Conservation (phyloP, 2,113 vertebrate genomes). For the Nymphicus hollandicus region DNA sequence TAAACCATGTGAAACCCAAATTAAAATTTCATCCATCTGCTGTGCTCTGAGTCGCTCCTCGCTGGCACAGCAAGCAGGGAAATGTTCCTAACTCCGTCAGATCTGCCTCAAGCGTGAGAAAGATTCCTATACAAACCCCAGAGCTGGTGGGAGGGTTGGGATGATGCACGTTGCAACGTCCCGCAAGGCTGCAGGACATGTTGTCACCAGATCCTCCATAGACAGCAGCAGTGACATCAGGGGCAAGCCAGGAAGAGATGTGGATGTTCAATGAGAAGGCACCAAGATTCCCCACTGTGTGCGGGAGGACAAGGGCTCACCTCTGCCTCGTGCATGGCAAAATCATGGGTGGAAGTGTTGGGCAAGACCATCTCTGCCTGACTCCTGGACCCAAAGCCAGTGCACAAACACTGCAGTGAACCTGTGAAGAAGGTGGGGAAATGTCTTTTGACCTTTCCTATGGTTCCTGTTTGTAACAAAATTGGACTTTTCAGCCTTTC, state of each 20-base stretch:
- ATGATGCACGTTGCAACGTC: neutral
- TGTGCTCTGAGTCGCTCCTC: slow-evolving; percentile 21
- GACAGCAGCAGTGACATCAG: neutral
- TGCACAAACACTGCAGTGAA: neutral
- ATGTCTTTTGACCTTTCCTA: neutral
- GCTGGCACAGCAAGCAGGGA: slow-evolving; percentile 3
- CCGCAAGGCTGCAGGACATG: neutral
- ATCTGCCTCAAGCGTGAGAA: neutral
- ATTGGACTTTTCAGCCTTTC: neutral
- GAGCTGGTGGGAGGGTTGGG: neutral
- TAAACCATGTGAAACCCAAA: slow-evolving; percentile 60
- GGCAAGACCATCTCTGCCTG: neutral
- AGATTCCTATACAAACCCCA: neutral
- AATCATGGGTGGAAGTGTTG: accelerated
- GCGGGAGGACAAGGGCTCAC: neutral
- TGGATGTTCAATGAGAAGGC: neutral
- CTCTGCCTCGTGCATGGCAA: neutral
- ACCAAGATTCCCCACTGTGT: neutral
- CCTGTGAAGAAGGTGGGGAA: neutral
- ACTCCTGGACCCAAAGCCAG: neutral
- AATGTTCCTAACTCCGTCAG: neutral
- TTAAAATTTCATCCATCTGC: slow-evolving; percentile 64
- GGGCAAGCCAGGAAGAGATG: neutral
- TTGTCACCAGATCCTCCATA: neutral
- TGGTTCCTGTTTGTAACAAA: neutral